phyloP scores from a whole-genome alignment of 2,113 vertebrate genomes.

The Mustela nigripes region DNA sequence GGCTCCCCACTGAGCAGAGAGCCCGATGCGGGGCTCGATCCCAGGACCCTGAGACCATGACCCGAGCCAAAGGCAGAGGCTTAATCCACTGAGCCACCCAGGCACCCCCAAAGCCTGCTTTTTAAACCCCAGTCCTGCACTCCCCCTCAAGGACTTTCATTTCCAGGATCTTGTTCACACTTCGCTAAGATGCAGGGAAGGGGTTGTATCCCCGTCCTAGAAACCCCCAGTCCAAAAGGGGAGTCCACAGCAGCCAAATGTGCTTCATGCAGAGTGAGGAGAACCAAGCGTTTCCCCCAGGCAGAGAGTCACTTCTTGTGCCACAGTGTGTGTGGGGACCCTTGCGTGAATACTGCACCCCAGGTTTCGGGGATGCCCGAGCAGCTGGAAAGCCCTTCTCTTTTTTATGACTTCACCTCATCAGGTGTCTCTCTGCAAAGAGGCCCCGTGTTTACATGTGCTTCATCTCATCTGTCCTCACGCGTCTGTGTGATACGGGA shows the following conservation, averaged over 20 bases:
- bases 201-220: not conserved
- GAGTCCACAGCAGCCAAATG: not conserved
- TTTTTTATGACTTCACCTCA: not conserved
- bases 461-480: conserved; percentile 39
- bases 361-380: accelerated
- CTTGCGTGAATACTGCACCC: not conserved
- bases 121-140: not conserved
- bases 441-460: not conserved
- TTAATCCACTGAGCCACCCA: too few relatives aligned
- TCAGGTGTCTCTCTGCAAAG: not conserved
- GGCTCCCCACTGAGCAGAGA: too few relatives aligned
- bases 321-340: not conserved
- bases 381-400: not conserved
- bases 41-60: too few relatives aligned
- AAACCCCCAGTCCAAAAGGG: not conserved
- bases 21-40: too few relatives aligned
- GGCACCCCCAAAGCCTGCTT: not conserved
- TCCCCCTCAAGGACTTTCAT: not conserved
- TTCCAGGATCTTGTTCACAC: not conserved
- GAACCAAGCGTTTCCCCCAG: not conserved
- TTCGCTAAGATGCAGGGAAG: not conserved
- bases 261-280: not conserved
- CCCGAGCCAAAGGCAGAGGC: too few relatives aligned
- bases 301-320: not conserved
- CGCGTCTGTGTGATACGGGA: not conserved